A percentile compares a stretch with the other conserved stretches of the same genome.
phyloP scores from a whole-genome alignment of 2,113 vertebrate genomes.

The Eonycteris spelaea region DNA sequence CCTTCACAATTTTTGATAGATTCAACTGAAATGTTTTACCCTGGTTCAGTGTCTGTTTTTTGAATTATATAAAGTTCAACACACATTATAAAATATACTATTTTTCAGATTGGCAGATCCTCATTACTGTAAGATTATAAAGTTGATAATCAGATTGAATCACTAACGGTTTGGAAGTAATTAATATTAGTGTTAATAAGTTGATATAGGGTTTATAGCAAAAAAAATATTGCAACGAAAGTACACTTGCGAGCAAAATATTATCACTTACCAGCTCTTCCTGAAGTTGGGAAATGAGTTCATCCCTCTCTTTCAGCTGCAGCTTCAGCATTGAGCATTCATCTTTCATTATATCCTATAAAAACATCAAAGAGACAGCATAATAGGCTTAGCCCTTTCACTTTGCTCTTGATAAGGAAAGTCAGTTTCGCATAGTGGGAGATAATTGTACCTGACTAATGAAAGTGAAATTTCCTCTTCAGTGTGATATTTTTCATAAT shows the following conservation, averaged over 20 bases:
- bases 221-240: slow-evolving; percentile 40
- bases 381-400: slow-evolving; percentile 72
- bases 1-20: background rate
- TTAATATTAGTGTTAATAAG: background rate
- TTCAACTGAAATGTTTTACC: background rate
- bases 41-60: background rate
- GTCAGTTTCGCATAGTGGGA: slow-evolving; percentile 65
- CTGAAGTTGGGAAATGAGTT: slow-evolving; percentile 92
- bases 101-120: background rate
- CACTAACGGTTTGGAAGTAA: background rate
- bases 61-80: background rate
- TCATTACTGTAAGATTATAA: background rate
- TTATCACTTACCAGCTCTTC: slow-evolving; percentile 92
- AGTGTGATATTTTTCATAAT: slow-evolving; percentile 70
- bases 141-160: background rate
- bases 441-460: slow-evolving; percentile 78
- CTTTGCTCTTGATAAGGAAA: slow-evolving; percentile 77
- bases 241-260: background rate
- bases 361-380: slow-evolving; percentile 81
- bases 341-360: slow-evolving; percentile 93
- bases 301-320: slow-evolving; percentile 94
- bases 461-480: slow-evolving; percentile 74
- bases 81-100: background rate
- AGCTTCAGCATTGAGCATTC: slow-evolving; percentile 89
- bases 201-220: background rate